Evolutionary conservation across 2,888 invertebrate species (phyloP), one percentile per base, ranked within the genome.

Genomic region (Xanthia icteritia): DNA sequence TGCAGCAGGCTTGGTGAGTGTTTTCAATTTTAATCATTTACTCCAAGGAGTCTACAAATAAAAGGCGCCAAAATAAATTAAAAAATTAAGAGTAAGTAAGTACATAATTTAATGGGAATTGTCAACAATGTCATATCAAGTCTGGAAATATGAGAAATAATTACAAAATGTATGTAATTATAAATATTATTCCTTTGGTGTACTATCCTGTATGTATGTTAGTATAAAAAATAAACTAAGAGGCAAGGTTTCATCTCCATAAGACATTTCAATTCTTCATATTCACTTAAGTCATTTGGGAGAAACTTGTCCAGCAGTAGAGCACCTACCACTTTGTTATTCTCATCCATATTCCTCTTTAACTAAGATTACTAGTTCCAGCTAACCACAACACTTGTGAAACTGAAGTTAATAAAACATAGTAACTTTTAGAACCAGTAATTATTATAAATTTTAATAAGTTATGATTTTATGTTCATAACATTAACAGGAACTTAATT

Each of bases 1-100:
- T 79, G 95, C 95, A 81, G 94, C 95, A 79, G 94, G 95, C 36
- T 88, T 94, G 93, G 95, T 95, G 90, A 93, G 94, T 92, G 27
- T 64, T 63, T 23, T 9, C 9, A 58, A 11, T 48, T 68, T 39
- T 2, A 20, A 5, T 17, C 51, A 69, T 54, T 64, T 61, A 2
- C 20, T 51, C 13, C 42, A 81, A 70, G 15, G 13, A 84, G 77
- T 61, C 5, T 54, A 6, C 1, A 51, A 27, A 0, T 5, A 45
- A 27, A 54, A 51, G 6, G 58, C 54, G 51, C 54, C 39, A 66
- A 68, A 67, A 61, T 64, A 54, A 58, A 31, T 39, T 0, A 31
- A 63, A 71, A 48, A 20, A 20, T 17, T 23, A 51, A 23, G 2
- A 51, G 23, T 51, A 2, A 51, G 23, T 51, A 31, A 27, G 51